phyloP scores from a whole-genome alignment of 1,140 invertebrate species.

The Lerema accius region DNA sequence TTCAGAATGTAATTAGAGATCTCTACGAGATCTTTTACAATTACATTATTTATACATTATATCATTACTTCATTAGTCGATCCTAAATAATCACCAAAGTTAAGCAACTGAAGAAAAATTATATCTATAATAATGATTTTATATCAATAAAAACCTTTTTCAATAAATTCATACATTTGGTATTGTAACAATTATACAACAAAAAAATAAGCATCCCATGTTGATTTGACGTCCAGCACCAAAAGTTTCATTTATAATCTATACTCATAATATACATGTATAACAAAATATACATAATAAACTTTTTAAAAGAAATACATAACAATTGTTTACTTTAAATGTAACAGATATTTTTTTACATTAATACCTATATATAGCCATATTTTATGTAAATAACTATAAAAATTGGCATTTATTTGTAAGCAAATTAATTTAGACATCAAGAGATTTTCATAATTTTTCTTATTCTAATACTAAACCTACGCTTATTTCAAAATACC shows the following conservation, averaged over 20 bases:
- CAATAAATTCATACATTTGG: no score
- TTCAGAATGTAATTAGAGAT: no score
- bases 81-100: no score
- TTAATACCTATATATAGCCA: neutral
- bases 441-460: neutral
- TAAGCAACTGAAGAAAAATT: no score
- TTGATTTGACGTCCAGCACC: slow-evolving; percentile 27
- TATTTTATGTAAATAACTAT: neutral
- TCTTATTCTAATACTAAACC: neutral
- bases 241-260: slow-evolving; percentile 11
- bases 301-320: neutral
- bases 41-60: no score
- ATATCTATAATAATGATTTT: no score
- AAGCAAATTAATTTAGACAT: neutral
- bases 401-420: neutral
- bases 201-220: slow-evolving; percentile 1
- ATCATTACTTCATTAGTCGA: no score
- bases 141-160: neutral
- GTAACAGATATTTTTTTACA: neutral
- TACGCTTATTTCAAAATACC: neutral
- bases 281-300: slow-evolving; percentile 10
- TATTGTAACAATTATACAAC: neutral
- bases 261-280: neutral
- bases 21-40: no score
- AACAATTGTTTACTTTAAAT: neutral